A percentile compares a stretch with the other conserved stretches of the same genome.
Evolutionary conservation across 2,113 vertebrate genomes (phyloP).

Genomic region (Lycaon pictus): DNA sequence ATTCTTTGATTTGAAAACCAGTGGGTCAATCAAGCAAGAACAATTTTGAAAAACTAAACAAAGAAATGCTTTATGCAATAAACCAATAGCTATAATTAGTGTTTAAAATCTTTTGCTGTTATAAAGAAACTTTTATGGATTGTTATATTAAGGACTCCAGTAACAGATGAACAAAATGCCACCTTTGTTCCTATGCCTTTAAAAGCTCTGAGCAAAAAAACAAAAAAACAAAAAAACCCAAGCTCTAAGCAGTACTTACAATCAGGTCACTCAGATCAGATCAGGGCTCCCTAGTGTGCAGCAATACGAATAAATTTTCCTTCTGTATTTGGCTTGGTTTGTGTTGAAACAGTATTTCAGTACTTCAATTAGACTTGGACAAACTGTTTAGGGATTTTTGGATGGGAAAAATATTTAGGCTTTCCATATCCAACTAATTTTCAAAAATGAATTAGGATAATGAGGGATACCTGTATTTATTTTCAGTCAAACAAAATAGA

Average conservation of each 20-base stretch:
- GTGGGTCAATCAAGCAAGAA: neutral
- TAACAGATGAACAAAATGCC: neutral
- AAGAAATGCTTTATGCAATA: neutral
- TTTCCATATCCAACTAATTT: neutral
- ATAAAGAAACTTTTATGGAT: neutral
- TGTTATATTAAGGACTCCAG: neutral
- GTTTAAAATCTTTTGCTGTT: neutral
- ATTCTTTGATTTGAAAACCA: constrained; percentile 13
- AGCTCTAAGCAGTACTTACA: neutral
- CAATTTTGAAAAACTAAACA: neutral
- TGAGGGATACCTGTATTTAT: neutral
- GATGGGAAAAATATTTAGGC: neutral
- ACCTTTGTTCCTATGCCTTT: neutral
- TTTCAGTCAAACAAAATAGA: neutral
- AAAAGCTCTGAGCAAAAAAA: neutral
- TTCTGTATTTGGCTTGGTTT: neutral
- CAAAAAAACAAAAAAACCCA: neutral
- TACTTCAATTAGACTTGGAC: neutral
- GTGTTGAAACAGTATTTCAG: neutral
- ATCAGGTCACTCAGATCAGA: neutral
- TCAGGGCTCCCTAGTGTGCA: neutral
- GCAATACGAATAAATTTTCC: neutral
- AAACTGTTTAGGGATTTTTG: neutral
- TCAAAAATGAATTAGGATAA: neutral
- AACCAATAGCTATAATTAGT: neutral